Percentiles rank a stretch among this genome's conserved stretches.
Evolutionary conservation across 2,797 vertebrate species (phyloP).

Genomic region (Dromococcyx pavoninus): DNA sequence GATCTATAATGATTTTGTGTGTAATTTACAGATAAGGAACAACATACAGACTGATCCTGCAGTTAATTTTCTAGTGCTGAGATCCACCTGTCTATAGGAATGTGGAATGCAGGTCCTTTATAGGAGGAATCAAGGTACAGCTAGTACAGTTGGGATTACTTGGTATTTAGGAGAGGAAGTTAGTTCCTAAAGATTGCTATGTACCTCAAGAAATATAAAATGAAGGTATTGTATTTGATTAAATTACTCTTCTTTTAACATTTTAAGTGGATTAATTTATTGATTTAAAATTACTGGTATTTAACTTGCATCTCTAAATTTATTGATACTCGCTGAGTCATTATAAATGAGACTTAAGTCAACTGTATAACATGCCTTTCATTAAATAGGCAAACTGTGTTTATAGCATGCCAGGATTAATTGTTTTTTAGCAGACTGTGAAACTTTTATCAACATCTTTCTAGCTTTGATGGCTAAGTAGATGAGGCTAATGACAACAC

Average conservation of each 20-base stretch:
- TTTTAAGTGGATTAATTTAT: background rate
- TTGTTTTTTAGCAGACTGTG: background rate
- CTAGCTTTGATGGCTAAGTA: background rate
- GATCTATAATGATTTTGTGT: background rate
- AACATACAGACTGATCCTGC: background rate
- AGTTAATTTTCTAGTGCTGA: background rate
- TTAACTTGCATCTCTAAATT: background rate
- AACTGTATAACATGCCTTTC: background rate
- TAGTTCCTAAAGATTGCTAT: background rate
- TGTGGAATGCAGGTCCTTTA: background rate
- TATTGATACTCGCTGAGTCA: background rate
- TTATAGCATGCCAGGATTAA: background rate
- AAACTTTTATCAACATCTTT: conserved; percentile 1
- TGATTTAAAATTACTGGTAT: background rate
- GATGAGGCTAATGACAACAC: conserved; percentile 7
- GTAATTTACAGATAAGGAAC: background rate
- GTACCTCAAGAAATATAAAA: background rate
- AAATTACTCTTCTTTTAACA: background rate
- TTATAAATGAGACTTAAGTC: conserved; percentile 1
- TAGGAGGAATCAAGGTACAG: background rate
- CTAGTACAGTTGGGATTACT: background rate
- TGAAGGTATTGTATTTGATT: background rate
- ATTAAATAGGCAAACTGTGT: background rate
- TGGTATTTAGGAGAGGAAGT: background rate
- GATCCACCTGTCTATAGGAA: background rate